Conservation (phyloP, 1,140 invertebrate species). For the Listronotus bonariensis region DNA sequence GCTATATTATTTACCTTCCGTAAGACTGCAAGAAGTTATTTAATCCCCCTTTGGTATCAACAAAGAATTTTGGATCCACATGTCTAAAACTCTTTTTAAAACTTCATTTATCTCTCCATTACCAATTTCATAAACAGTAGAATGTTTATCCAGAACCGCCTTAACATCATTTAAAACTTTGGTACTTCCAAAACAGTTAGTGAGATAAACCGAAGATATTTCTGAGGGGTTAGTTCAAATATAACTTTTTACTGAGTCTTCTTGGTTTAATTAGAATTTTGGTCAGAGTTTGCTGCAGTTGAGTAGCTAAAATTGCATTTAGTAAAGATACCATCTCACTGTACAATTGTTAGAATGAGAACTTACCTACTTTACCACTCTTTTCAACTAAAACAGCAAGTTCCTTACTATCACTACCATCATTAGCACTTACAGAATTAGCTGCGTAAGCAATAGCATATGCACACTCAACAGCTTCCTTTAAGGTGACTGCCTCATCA, state of each 20-base stretch:
- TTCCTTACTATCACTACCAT: conserved; percentile 9
- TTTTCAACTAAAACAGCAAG: conserved; percentile 1
- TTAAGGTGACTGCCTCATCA: conserved; percentile 78
- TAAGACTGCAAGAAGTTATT: conserved; percentile 10
- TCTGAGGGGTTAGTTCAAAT: conserved; percentile 15
- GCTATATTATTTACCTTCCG: conserved; percentile 12
- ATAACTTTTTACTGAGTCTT: conserved; percentile 23
- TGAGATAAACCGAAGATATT: conserved; percentile 11
- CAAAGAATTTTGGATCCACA: background rate
- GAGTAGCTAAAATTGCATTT: background rate
- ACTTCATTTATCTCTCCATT: background rate
- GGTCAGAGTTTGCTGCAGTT: conserved; percentile 15
- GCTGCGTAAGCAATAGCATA: conserved; percentile 22
- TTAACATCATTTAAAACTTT: conserved; percentile 11
- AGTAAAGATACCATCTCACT: no score
- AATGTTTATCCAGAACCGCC: background rate
- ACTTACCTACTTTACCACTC: conserved; percentile 2
- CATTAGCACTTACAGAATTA: background rate
- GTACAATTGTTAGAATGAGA: no score
- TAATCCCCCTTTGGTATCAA: background rate
- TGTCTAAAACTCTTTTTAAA: background rate
- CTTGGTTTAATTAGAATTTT: conserved; percentile 11
- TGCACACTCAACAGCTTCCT: conserved; percentile 68
- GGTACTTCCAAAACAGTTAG: conserved; percentile 8
- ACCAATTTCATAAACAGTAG: conserved; percentile 15